Evolutionary conservation across 2,888 invertebrate genomes (phyloP).

Genomic region (Operophtera brumata): DNA sequence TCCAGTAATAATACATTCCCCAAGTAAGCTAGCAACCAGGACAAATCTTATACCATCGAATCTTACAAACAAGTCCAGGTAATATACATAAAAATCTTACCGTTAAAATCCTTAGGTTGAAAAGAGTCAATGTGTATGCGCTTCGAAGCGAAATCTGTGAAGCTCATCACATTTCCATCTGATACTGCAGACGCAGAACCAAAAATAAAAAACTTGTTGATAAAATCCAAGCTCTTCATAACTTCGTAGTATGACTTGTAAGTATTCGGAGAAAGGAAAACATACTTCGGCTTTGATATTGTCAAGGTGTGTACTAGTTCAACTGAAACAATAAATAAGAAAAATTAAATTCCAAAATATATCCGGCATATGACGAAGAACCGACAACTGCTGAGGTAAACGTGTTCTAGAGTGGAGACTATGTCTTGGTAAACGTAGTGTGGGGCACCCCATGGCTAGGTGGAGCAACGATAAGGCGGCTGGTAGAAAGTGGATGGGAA

Average conservation of each 20-base stretch:
- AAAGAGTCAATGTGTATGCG: constrained; percentile 41
- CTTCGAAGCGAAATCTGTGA: constrained; percentile 35
- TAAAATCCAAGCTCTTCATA: constrained; percentile 36
- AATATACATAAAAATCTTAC: constrained; percentile 45
- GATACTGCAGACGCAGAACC: constrained; percentile 33
- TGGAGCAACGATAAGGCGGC: too few relatives aligned
- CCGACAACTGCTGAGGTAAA: too few relatives aligned
- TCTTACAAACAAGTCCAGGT: too few relatives aligned
- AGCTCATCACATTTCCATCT: constrained; percentile 35
- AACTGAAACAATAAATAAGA: constrained; percentile 37
- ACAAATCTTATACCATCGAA: too few relatives aligned
- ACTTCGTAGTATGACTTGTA: constrained; percentile 43
- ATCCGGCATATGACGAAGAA: too few relatives aligned
- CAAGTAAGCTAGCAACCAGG: too few relatives aligned
- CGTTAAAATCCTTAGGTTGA: constrained; percentile 41
- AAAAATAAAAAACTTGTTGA: constrained; percentile 46
- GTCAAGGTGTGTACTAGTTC: constrained; percentile 55
- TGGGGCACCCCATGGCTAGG: too few relatives aligned
- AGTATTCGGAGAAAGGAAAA: constrained; percentile 53
- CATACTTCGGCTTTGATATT: constrained; percentile 58
- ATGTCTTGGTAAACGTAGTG: too few relatives aligned
- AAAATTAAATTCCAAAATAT: too few relatives aligned
- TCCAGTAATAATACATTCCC: too few relatives aligned
- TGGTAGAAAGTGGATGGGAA: too few relatives aligned
- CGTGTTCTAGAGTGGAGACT: too few relatives aligned